Evolutionary conservation across 2,888 invertebrate genomes (phyloP), one percentile per base, ranked within the genome.

Genomic region (Malthinus flaveolus): DNA sequence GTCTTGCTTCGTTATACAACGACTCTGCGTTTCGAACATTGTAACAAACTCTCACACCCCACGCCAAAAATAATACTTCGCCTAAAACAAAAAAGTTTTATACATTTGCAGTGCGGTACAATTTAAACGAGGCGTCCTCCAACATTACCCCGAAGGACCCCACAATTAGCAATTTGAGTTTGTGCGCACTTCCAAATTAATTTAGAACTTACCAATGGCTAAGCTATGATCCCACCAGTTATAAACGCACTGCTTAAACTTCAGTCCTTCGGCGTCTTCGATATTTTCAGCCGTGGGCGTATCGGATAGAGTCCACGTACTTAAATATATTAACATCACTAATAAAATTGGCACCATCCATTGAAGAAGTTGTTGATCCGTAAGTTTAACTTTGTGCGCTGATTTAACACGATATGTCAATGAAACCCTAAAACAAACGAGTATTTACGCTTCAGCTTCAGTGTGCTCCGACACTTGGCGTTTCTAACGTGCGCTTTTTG

Each of bases 181-280:
- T n/a, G n/a, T n/a, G n/a, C 23, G 23, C 23, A 23, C 23, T 23
- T 23, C 5, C n/a, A n/a, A n/a, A n/a, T n/a, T n/a, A n/a, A n/a
- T 37, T 37, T 7, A 23, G 32, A 39, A 51, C 64, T 68, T 68
- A 87, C 95, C 93, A 74, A 93, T 92, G 44, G 93, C 92, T 75
- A 94, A 83, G 75, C 92, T 93, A 78, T 95, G 95, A 83, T 93
- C 93, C 95, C 95, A 96, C 92, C 94, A 95, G 72, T 93, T 93
- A 78, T 91, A 93, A 32, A 88, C 86, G 79, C 96, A 96, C 73
- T 93, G 92, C 73, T 90, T 91, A 80, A 95, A 95, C 76, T 90
- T 89, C 61, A 95, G 82, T 50, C 88, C 89, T 67, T 83, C 81
- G 67, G 87, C 86, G 74, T 92, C 91, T 56, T 85, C 83, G 66